phyloP scores from a whole-genome alignment of 1,140 invertebrate species.

The Anoplophora glabripennis region DNA sequence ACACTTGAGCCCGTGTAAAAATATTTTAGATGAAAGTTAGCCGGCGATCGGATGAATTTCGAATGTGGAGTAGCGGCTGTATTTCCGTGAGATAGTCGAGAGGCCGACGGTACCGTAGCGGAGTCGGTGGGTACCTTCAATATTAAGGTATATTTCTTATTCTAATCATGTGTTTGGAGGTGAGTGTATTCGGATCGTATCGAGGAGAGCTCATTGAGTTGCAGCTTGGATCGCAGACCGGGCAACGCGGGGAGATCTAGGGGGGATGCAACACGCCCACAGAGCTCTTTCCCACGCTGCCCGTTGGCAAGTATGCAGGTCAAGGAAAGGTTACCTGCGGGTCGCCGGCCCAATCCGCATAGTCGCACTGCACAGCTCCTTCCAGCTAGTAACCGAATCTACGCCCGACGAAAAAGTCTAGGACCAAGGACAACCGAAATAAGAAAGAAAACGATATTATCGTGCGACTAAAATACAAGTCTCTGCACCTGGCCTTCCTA shows the following conservation, averaged over 20 bases:
- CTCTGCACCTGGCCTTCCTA: too few species aligned
- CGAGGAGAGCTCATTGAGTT: constrained; percentile 46
- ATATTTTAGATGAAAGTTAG: too few species aligned
- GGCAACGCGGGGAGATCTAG: constrained; percentile 30
- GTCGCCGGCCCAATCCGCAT: constrained; percentile 48
- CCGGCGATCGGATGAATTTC: too few species aligned
- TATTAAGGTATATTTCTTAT: constrained; percentile 26
- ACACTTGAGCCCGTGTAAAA: too few species aligned
- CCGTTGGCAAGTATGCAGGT: constrained; percentile 51
- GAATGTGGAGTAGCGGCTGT: too few species aligned
- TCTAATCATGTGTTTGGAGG: constrained; percentile 46
- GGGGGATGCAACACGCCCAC: constrained; percentile 48
- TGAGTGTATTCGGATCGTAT: constrained; percentile 43
- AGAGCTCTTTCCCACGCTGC: constrained; percentile 49
- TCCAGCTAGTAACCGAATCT: constrained; percentile 24
- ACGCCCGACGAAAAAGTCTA: constrained; percentile 3
- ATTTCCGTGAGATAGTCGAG: constrained; percentile 5
- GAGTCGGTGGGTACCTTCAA: constrained; percentile 5
- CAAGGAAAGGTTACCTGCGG: constrained; percentile 50
- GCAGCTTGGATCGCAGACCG: constrained; percentile 42
- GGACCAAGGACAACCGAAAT: too few species aligned
- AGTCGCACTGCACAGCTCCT: constrained; percentile 24
- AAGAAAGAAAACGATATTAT: too few species aligned
- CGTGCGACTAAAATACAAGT: too few species aligned
- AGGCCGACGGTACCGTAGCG: neutral